Evolutionary conservation across 1,140 invertebrate species (phyloP), one percentile per base, ranked within the genome.

Genomic region (Steinernema khuongi): DNA sequence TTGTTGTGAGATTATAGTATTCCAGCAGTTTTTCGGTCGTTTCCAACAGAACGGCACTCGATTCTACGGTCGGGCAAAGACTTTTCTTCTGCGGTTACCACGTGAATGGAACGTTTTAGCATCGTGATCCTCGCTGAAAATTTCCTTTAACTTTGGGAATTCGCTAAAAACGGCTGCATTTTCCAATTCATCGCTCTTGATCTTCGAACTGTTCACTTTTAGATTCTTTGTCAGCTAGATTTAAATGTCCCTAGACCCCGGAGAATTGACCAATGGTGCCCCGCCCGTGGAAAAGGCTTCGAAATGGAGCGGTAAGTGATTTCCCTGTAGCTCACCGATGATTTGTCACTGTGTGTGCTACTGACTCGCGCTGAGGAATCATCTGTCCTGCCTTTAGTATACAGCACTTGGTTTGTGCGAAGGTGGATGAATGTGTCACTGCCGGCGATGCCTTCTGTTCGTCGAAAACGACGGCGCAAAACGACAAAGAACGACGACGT

Each of bases 341-440:
- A 41, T 41, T 41, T 7, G n/a, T n/a, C 36, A 41, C n/a, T 11
- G 36, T 11, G n/a, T 41, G 7, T 41, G 7, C 7, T 41, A 41
- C n/a, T 7, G n/a, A 7, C n/a, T 41, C 36, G 36, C n/a, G 7
- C 36, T 41, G 36, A 11, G n/a, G 7, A 41, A n/a, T 41, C 36
- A 41, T 41, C 36, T n/a, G 14, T 60, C 26, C 7, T 11, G 4
- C 4, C 26, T 60, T 60, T 22, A 60, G 50, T 60, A 22, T 60
- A 60, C 50, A 60, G 50, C 22, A 60, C 50, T 4, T 60, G 50
- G 50, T 22, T 60, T 4, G 50, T 60, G 50, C 50, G 50, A 26
- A 60, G 22, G 22, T 60, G 50, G 50, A 60, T 60, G 50, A 60
- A 60, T 60, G 50, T 60, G 14, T 60, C 50, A 22, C 7, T 60